Base-by-base conservation (phyloP, 2,113 vertebrate species). In the Elachura formosa region DNA sequence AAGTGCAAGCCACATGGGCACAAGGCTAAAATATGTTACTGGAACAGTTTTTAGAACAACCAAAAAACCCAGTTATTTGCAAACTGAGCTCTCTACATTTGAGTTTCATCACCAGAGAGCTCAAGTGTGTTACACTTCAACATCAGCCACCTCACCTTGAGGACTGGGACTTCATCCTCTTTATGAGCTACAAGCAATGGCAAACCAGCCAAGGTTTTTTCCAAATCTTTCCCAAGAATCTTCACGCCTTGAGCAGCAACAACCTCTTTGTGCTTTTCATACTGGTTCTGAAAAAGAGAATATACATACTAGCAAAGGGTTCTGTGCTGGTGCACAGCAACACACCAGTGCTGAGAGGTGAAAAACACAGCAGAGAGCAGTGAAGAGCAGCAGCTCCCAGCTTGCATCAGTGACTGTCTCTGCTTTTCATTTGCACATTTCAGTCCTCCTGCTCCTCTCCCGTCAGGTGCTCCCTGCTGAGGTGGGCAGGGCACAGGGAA, bases 221-320 rank as follows among this genome's bases (percentile, higher is more conserved):
- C 99, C 96, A 99, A 96, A 91, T 99, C 99, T 84, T 99, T 99
- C 10, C 99, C 99, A 84, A 99, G 98, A 93, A 99, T 99, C 98
- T 99, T 99, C 56, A 99, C 99, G 0, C 99, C 99, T 95, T 99
- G 99, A 84, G 99, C 98, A 64, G 99, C 99, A 33, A 97, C 96
- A 7, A 99, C 99, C 92, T 99, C 99, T 97, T 99, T 99, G 97
- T 99, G 99, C 96, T 99, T 99, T 97, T 99, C 99, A 40, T 99
- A 99, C 74, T 98, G 99, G 94, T 98, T 99, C 99, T 99, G 93
- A 14, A 96, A 86, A 95, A 45, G 85, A 25, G 61, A 96, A 73
- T 7, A 55, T 9, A 74, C 4, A 61, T 45, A 9, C 7, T 18
- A 87, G 64, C 28, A 46, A 45, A 41, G 48, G 33, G 20, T 25